Percentiles rank a stretch among this genome's conserved stretches.
Evolutionary conservation across 2,888 invertebrate genomes (phyloP).

Genomic region (Dicyrtoma fusca): DNA sequence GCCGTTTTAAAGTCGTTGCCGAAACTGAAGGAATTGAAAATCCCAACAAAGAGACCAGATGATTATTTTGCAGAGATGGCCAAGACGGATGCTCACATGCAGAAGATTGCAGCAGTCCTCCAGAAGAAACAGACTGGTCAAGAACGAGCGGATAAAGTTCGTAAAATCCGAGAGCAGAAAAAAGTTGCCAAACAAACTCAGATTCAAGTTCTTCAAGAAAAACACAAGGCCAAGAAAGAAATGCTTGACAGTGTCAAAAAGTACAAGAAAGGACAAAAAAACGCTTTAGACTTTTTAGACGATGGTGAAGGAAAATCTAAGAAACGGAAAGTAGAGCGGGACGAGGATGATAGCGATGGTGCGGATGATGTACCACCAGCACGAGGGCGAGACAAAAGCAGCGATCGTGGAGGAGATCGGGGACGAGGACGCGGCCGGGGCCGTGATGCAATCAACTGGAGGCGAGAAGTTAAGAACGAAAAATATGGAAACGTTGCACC

Average conservation of each 20-base stretch:
- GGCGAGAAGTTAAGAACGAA: slow-evolving; percentile 49
- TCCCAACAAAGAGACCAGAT: slow-evolving; percentile 83
- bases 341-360: slow-evolving; percentile 26
- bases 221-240: slow-evolving; percentile 87
- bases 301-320: slow-evolving; percentile 61
- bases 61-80: slow-evolving; percentile 99
- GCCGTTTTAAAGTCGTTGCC: slow-evolving; percentile 81
- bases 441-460: slow-evolving; percentile 36
- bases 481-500: slow-evolving; percentile 52
- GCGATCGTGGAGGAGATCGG: slow-evolving; percentile 4
- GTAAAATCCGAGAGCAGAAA: slow-evolving; percentile 84
- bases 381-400: slow-evolving; percentile 30
- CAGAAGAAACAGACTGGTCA: slow-evolving; percentile 82
- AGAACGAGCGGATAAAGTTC: slow-evolving; percentile 85
- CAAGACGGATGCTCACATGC: slow-evolving; percentile 96
- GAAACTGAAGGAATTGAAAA: slow-evolving; percentile 72
- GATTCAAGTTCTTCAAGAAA: slow-evolving; percentile 78
- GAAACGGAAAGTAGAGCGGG: slow-evolving; percentile 4
- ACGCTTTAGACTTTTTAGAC: slow-evolving; percentile 79
- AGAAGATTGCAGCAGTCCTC: slow-evolving; percentile 74
- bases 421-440: slow-evolving; percentile 21
- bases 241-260: slow-evolving; percentile 92
- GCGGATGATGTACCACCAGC: slow-evolving; percentile 36
- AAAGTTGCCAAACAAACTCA: slow-evolving; percentile 91
- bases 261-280: slow-evolving; percentile 80